Conservation (phyloP, 2,888 invertebrate species). For the Cephalotes varians region DNA sequence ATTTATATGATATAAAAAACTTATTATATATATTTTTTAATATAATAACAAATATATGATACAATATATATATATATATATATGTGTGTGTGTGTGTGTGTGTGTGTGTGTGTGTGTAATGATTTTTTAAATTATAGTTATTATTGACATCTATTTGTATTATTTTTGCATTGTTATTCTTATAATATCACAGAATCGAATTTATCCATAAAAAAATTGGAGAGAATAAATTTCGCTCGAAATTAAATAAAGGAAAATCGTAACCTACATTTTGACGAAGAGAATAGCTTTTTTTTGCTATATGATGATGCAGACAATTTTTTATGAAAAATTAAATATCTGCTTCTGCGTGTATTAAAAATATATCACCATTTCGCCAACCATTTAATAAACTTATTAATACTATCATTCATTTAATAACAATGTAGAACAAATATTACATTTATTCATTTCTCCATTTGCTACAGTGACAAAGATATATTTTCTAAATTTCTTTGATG, state of each 20-base stretch:
- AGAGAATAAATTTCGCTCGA: not conserved
- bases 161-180: slow-evolving; percentile 1
- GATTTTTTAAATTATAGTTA: no score
- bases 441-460: not conserved
- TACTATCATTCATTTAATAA: not conserved
- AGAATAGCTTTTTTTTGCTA: not conserved
- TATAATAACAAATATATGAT: not conserved
- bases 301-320: not conserved
- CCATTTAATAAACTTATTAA: not conserved
- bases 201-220: slow-evolving; percentile 9
- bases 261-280: slow-evolving; percentile 9
- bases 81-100: no score
- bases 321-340: slow-evolving; percentile 6
- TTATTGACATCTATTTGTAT: not conserved
- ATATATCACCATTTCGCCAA: not conserved
- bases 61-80: no score
- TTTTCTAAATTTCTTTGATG: not conserved
- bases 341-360: not conserved
- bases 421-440: not conserved
- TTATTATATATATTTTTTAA: not conserved
- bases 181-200: not conserved
- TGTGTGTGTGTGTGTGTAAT: not conserved
- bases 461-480: not conserved
- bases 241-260: slow-evolving; percentile 10
- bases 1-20: not conserved